Conservation (phyloP, 2,888 invertebrate species). For the Amphiduros pacificus region DNA sequence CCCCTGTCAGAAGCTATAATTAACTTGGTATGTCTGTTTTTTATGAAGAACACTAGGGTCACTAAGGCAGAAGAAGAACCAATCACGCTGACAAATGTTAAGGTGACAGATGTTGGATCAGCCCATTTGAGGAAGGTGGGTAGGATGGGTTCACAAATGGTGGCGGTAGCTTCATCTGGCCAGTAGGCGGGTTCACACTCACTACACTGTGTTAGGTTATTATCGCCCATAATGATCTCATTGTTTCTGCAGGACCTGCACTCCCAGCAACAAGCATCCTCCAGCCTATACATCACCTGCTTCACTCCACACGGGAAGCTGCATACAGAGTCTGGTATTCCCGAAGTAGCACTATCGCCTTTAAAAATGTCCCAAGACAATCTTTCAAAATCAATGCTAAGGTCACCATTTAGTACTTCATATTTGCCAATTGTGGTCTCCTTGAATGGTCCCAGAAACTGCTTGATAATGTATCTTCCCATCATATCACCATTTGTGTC, state of each 20-base stretch:
- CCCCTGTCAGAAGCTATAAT: too few species aligned
- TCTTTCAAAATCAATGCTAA: too few species aligned
- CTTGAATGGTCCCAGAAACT: neutral
- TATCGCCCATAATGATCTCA: conserved; percentile 10
- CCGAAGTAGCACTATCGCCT: too few species aligned
- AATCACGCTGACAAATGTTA: too few species aligned
- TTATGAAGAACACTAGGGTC: too few species aligned
- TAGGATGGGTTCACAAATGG: too few species aligned
- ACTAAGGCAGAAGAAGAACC: too few species aligned
- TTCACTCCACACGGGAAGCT: conserved; percentile 29
- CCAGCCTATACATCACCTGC: too few species aligned
- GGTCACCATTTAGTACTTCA: neutral
- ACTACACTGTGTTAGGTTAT: conserved; percentile 22
- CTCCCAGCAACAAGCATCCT: conserved; percentile 34
- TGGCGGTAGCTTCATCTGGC: conserved; percentile 27
- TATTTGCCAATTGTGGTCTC: neutral
- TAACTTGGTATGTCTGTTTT: too few species aligned
- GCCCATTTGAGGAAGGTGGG: too few species aligned
- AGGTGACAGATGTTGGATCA: too few species aligned
- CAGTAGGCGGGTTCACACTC: conserved; percentile 26
- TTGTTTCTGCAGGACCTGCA: conserved; percentile 24
- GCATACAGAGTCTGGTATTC: conserved; percentile 26
- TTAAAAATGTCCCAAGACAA: too few species aligned
- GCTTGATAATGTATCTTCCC: conserved; percentile 1
- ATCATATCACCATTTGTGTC: conserved; percentile 9